A percentile compares a stretch with the other conserved stretches of the same genome.
Conservation (phyloP, 92 coral and sea anemone species). For the Pocillopora meandrina region DNA sequence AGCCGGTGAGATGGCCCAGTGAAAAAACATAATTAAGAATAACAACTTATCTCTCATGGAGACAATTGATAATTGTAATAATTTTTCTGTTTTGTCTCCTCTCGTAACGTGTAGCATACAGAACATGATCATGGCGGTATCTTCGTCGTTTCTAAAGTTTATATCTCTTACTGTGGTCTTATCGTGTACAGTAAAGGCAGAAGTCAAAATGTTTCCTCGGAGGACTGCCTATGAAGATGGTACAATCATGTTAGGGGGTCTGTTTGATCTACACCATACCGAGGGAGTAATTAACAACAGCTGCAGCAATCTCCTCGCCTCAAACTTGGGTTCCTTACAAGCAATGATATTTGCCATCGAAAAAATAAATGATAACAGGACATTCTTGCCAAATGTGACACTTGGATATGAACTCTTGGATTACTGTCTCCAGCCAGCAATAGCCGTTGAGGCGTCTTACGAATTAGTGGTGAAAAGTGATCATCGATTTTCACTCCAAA, state of each 20-base stretch:
- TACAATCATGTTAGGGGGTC: slow-evolving; percentile 20
- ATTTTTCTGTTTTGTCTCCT: neutral
- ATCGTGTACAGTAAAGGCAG: neutral
- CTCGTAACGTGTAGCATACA: neutral
- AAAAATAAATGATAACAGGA: slow-evolving; percentile 7
- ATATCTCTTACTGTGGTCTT: neutral
- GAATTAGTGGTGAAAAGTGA: slow-evolving; percentile 30
- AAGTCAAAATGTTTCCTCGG: neutral
- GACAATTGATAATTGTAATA: neutral
- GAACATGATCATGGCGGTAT: neutral
- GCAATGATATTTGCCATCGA: slow-evolving; percentile 41
- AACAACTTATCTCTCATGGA: too few relatives aligned
- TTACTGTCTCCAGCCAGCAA: slow-evolving; percentile 18
- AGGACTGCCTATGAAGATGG: slow-evolving; percentile 23
- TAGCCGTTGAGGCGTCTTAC: slow-evolving; percentile 15
- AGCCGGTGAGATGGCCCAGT: too few relatives aligned
- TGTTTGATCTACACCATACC: slow-evolving; percentile 17
- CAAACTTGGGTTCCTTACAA: slow-evolving; percentile 12
- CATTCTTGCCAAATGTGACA: slow-evolving; percentile 20
- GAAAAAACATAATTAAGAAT: too few relatives aligned
- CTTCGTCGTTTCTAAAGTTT: neutral
- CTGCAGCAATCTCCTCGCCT: slow-evolving; percentile 6
- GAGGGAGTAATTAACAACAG: neutral
- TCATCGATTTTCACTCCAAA: slow-evolving; percentile 13
- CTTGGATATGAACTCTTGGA: slow-evolving; percentile 20